Conservation (phyloP, 2,888 invertebrate species). For the Ochropleura leucogaster region DNA sequence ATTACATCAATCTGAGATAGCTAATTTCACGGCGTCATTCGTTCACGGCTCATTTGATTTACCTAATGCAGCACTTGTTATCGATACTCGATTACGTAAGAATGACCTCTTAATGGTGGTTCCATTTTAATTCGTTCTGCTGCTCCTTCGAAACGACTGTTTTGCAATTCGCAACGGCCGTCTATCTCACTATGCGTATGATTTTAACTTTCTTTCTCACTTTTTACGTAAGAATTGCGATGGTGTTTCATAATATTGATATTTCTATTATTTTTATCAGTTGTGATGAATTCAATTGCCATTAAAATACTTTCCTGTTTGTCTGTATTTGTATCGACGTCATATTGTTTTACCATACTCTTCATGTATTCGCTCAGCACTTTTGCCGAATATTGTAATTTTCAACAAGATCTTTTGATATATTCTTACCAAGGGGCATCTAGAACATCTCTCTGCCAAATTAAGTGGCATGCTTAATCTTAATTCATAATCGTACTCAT, state of each 20-base stretch:
- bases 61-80: slow-evolving; percentile 77
- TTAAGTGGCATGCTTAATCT: not conserved
- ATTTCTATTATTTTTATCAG: slow-evolving; percentile 42
- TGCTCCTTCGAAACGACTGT: slow-evolving; percentile 70
- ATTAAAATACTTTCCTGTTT: slow-evolving; percentile 30
- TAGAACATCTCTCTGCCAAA: not conserved
- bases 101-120: slow-evolving; percentile 62
- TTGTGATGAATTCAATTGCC: slow-evolving; percentile 50
- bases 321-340: slow-evolving; percentile 19
- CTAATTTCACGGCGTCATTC: slow-evolving; percentile 77
- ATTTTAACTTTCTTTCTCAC: slow-evolving; percentile 71
- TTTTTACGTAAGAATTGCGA: slow-evolving; percentile 73
- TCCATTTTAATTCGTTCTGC: slow-evolving; percentile 76
- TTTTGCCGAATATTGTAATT: no score
- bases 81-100: slow-evolving; percentile 77
- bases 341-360: not conserved
- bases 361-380: not conserved
- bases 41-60: slow-evolving; percentile 80
- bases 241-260: slow-evolving; percentile 59
- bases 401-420: not conserved
- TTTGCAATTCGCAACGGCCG: slow-evolving; percentile 77
- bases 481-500: not conserved
- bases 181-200: slow-evolving; percentile 65
- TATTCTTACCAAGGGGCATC: not conserved
- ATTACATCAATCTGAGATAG: slow-evolving; percentile 74